Percentiles rank a stretch among this genome's conserved stretches.
Conservation (phyloP, 2,113 vertebrate genomes). For the Neodon shergylaensis region DNA sequence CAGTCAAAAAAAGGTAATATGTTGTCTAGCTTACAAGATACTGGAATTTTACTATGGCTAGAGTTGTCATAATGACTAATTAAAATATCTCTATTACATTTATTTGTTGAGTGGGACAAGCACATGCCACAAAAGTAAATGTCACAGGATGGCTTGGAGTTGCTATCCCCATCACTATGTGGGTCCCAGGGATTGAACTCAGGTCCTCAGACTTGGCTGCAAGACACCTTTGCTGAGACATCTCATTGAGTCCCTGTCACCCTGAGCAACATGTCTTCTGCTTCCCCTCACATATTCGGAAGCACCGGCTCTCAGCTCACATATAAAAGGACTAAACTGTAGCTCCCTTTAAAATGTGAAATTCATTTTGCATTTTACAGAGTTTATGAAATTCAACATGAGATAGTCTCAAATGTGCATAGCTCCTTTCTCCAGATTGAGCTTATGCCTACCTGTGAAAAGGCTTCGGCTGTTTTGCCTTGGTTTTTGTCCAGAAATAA, state of each 20-base stretch:
- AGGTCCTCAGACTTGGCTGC: neutral
- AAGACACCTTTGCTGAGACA: too few relatives aligned
- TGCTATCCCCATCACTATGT: neutral
- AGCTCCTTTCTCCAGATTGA: slow-evolving; percentile 16
- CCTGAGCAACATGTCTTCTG: neutral
- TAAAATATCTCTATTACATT: neutral
- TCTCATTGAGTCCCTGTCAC: neutral
- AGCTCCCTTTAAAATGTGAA: slow-evolving; percentile 16
- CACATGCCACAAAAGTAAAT: too few relatives aligned
- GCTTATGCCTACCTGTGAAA: neutral
- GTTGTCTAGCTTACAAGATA: neutral
- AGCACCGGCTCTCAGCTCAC: slow-evolving; percentile 12
- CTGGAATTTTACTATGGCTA: neutral
- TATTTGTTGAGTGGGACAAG: neutral
- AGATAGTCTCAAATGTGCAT: neutral
- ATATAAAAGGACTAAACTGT: slow-evolving; percentile 41
- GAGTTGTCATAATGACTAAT: neutral
- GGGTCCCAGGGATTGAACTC: neutral
- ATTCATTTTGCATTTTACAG: neutral
- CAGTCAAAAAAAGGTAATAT: neutral
- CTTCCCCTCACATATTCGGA: neutral
- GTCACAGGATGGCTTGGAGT: neutral
- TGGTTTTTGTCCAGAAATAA: neutral
- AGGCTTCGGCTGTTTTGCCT: neutral
- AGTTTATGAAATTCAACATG: neutral